Evolutionary conservation across 2,888 invertebrate genomes (phyloP).

Genomic region (Phortica okadai): DNA sequence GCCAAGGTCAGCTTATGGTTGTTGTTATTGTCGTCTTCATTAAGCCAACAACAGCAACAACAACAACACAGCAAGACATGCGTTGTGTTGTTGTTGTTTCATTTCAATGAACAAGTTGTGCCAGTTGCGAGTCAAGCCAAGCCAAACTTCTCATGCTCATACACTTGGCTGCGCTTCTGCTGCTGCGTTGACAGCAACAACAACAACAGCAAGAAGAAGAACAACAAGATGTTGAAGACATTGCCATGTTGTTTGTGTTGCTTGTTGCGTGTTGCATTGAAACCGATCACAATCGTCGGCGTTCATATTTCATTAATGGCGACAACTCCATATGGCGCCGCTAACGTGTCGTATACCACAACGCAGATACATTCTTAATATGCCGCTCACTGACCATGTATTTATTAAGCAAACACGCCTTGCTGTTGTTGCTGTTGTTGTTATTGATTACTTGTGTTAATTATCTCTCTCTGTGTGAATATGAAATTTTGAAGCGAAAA

Average conservation of each 20-base stretch:
- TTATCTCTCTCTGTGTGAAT: not conserved
- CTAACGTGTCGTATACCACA: slow-evolving; percentile 44
- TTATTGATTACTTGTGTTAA: not conserved
- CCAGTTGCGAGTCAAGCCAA: slow-evolving; percentile 48
- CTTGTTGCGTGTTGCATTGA: not conserved
- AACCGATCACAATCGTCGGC: not conserved
- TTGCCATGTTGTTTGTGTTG: slow-evolving; percentile 1
- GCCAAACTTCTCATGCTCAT: slow-evolving; percentile 54
- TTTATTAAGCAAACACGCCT: slow-evolving; percentile 25
- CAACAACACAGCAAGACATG: slow-evolving; percentile 46
- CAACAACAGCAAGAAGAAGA: too few species aligned
- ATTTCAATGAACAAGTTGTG: slow-evolving; percentile 52
- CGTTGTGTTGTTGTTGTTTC: not conserved
- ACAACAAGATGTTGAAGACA: not conserved
- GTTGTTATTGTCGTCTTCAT: slow-evolving; percentile 45
- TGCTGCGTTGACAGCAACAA: not conserved
- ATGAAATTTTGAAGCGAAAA: not conserved
- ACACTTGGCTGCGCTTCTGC: slow-evolving; percentile 46
- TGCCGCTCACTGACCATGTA: not conserved
- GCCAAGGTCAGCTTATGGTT: slow-evolving; percentile 56
- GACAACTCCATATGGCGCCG: slow-evolving; percentile 62
- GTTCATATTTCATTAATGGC: slow-evolving; percentile 64
- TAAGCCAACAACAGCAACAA: slow-evolving; percentile 8
- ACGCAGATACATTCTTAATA: not conserved
- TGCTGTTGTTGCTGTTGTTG: slow-evolving; percentile 33